These are phyloP conservation scores for Anthonomus grandis DNA, from an alignment of 1,140 invertebrate species.

Conservation along the genomic window DNA sequence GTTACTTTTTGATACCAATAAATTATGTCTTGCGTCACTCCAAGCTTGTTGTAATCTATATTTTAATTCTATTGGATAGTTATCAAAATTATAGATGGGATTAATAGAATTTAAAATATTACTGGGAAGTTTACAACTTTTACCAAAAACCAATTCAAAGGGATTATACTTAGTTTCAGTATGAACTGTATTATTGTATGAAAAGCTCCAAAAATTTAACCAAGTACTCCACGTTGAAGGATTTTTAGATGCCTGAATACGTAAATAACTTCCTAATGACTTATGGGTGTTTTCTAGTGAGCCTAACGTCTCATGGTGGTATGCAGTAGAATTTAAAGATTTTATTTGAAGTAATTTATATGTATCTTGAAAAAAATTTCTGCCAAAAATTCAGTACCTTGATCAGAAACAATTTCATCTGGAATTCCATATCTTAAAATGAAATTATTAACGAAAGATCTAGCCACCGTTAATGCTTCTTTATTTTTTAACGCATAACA, in stretches of 20 bases:
- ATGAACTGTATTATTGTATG: too few relatives aligned
- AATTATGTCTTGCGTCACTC: too few relatives aligned
- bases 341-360: conserved; percentile 33
- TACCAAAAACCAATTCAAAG: neutral
- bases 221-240: neutral
- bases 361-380: conserved; percentile 22
- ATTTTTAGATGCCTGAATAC: neutral
- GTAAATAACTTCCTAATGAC: neutral
- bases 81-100: too few relatives aligned
- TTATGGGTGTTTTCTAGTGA: conserved; percentile 1
- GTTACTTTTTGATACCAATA: too few relatives aligned
- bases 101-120: neutral
- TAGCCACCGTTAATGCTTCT: too few relatives aligned
- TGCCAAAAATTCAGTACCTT: conserved; percentile 30
- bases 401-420: conserved; percentile 21
- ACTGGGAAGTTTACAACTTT: neutral
- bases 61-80: too few relatives aligned
- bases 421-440: conserved; percentile 35
- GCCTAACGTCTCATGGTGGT: too few relatives aligned
- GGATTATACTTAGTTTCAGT: too few relatives aligned
- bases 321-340: conserved; percentile 31
- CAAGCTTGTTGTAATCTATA: too few relatives aligned
- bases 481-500: too few relatives aligned
- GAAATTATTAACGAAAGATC: too few relatives aligned
- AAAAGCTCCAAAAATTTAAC: too few relatives aligned